Evolutionary conservation across 2,888 invertebrate species (phyloP).

Genomic region (Phymatocera aterrima): DNA sequence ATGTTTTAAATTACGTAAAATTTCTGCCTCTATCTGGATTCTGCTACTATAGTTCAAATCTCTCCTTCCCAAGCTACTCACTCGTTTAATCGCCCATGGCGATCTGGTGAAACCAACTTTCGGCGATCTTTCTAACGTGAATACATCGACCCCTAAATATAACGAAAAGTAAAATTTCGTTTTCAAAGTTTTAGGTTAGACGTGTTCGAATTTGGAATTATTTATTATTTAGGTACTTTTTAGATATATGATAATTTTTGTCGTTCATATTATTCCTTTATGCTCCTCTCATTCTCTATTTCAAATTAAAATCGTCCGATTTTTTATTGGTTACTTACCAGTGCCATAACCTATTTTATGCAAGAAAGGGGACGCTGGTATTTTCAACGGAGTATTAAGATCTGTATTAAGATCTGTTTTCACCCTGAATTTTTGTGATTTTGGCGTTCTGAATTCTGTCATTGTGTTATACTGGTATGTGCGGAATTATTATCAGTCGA

Average conservation of each 20-base stretch:
- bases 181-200: background rate
- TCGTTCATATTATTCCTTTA: too few relatives aligned
- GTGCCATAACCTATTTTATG: slow-evolving; percentile 87
- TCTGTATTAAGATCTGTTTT: slow-evolving; percentile 60
- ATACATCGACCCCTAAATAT: slow-evolving; percentile 84
- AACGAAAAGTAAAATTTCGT: slow-evolving; percentile 39
- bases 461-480: too few relatives aligned
- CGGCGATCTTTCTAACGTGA: slow-evolving; percentile 85
- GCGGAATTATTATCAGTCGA: background rate
- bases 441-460: slow-evolving; percentile 68
- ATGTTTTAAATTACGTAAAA: slow-evolving; percentile 83
- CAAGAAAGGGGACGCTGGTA: slow-evolving; percentile 86
- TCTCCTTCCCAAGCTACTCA: slow-evolving; percentile 75
- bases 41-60: slow-evolving; percentile 76
- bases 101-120: slow-evolving; percentile 82
- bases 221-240: too few relatives aligned
- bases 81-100: slow-evolving; percentile 91
- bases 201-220: too few relatives aligned
- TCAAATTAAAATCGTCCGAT: background rate
- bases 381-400: slow-evolving; percentile 70
- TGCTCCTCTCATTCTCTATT: too few relatives aligned
- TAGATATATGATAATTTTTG: too few relatives aligned
- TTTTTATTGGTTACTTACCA: slow-evolving; percentile 74
- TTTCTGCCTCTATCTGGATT: slow-evolving; percentile 83
- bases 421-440: slow-evolving; percentile 56